Percentiles rank a stretch among this genome's conserved stretches.
Evolutionary conservation across 92 coral and sea anemone species (phyloP).

Genomic region (Montipora capitata): DNA sequence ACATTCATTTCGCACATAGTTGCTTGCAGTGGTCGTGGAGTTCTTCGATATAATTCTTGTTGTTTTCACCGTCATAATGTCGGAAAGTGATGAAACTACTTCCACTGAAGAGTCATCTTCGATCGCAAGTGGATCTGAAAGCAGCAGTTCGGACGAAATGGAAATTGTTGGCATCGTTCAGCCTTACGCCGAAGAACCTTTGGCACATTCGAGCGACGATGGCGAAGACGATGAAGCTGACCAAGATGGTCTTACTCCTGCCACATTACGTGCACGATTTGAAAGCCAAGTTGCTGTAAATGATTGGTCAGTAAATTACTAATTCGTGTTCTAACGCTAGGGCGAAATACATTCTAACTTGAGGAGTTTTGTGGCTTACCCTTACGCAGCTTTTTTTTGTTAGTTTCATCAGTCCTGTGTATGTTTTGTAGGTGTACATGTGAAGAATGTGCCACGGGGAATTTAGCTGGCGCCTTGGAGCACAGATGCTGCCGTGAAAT

Average conservation of each 20-base stretch:
- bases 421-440: conserved; percentile 4
- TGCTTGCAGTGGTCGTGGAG: too few species aligned
- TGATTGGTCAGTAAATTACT: neutral
- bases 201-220: neutral
- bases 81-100: too few species aligned
- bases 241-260: conserved; percentile 14
- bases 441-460: conserved; percentile 3
- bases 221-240: conserved; percentile 15
- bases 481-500: conserved; percentile 24
- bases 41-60: too few species aligned
- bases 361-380: too few species aligned
- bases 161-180: conserved; percentile 3
- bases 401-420: too few species aligned
- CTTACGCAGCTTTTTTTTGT: too few species aligned
- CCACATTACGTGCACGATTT: neutral
- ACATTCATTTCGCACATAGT: too few species aligned
- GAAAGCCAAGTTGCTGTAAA: neutral
- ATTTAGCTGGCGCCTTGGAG: neutral
- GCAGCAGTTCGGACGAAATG: neutral
- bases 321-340: too few species aligned
- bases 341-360: too few species aligned
- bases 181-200: too few species aligned
- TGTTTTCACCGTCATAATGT: too few species aligned
- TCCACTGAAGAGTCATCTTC: too few species aligned
- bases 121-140: neutral